Percentiles rank a stretch among this genome's conserved stretches.
Conservation (phyloP, 2,113 vertebrate genomes). For the Anseranas semipalmata region DNA sequence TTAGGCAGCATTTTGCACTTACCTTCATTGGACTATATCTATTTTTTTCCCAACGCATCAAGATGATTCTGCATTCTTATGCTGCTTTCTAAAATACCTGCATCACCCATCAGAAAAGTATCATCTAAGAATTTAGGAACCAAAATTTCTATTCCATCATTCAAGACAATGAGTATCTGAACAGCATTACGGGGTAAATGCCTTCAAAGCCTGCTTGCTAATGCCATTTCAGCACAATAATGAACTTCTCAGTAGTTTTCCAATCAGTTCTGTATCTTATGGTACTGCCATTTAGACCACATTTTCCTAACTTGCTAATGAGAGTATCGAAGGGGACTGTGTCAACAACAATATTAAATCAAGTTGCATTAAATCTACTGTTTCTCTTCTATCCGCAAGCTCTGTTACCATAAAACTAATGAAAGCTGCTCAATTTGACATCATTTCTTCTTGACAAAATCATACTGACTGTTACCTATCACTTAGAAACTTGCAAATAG, state of each 20-base stretch:
- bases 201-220: neutral
- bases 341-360: neutral
- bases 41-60: neutral
- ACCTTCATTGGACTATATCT: neutral
- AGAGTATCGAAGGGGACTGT: neutral
- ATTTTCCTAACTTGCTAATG: neutral
- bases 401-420: neutral
- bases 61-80: neutral
- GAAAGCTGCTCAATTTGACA: constrained; percentile 1
- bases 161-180: neutral
- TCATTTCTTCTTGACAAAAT: neutral
- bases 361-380: neutral
- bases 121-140: neutral
- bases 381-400: neutral
- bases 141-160: neutral
- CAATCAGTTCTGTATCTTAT: neutral
- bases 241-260: neutral
- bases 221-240: neutral
- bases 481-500: neutral
- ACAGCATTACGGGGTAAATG: neutral
- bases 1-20: neutral
- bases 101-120: neutral
- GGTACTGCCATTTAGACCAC: neutral
- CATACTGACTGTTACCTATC: neutral
- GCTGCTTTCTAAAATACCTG: neutral